Evolutionary conservation across 2,888 invertebrate genomes (phyloP).

Genomic region (Dynastes grantii): DNA sequence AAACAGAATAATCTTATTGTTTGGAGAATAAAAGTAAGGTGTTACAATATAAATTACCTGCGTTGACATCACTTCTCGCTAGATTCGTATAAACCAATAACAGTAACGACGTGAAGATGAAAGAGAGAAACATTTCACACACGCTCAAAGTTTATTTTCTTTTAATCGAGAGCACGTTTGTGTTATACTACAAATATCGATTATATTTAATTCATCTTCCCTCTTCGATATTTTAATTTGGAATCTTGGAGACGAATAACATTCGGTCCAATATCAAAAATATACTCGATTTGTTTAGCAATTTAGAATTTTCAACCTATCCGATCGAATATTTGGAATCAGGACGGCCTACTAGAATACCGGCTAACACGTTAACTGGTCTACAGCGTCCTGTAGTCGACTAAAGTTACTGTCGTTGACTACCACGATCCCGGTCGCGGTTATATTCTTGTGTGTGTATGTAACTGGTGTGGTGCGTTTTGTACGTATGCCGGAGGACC

Average conservation of each 20-base stretch:
- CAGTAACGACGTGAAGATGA: not conserved
- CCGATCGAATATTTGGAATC: no score
- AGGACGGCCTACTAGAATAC: not conserved
- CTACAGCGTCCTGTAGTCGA: slow-evolving; percentile 23
- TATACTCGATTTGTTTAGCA: no score
- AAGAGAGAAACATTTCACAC: slow-evolving; percentile 17
- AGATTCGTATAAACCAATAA: slow-evolving; percentile 24
- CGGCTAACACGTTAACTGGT: slow-evolving; percentile 52
- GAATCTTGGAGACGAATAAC: no score
- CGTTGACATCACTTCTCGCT: slow-evolving; percentile 10
- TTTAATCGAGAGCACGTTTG: not conserved
- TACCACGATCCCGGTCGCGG: slow-evolving; percentile 24
- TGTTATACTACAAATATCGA: no score
- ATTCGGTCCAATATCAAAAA: no score
- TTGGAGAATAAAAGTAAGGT: no score
- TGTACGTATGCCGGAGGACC: no score
- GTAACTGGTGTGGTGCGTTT: slow-evolving; percentile 52
- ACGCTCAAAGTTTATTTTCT: not conserved
- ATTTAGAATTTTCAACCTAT: no score
- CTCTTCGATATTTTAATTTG: no score
- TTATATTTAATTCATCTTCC: no score
- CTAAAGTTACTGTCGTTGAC: not conserved
- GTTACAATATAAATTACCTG: slow-evolving; percentile 20
- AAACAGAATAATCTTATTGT: no score
- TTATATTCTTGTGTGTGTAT: slow-evolving; percentile 22